phyloP scores from a whole-genome alignment of 2,113 vertebrate species.

The Syngnathus typhle region DNA sequence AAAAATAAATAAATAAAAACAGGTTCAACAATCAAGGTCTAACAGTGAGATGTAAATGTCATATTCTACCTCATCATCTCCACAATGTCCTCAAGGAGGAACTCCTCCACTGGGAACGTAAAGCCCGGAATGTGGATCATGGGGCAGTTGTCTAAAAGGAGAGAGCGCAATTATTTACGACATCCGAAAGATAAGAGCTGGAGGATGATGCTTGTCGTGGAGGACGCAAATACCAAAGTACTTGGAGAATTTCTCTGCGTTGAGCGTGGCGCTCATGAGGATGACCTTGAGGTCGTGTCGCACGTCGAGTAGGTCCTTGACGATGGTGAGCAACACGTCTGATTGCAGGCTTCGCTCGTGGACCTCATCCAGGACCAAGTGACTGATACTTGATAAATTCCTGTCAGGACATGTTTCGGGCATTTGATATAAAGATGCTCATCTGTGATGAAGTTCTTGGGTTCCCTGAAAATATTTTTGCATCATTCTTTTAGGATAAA shows the following conservation, averaged over 20 bases:
- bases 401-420: conserved; percentile 51
- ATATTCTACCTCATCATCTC: conserved; percentile 80
- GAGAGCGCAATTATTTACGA: background rate
- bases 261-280: conserved; percentile 95
- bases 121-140: conserved; percentile 95
- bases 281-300: conserved; percentile 85
- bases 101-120: conserved; percentile 90
- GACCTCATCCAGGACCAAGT: conserved; percentile 92
- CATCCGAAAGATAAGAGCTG: background rate
- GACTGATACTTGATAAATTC: conserved; percentile 82
- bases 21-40: background rate
- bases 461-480: conserved; percentile 1
- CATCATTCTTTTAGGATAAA: background rate
- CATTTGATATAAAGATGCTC: background rate
- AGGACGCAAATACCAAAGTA: conserved; percentile 81
- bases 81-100: conserved; percentile 87
- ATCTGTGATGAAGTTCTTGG: background rate
- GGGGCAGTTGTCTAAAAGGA: conserved; percentile 79
- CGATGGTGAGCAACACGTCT: conserved; percentile 86
- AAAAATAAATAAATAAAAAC: background rate
- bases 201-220: background rate
- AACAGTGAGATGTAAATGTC: too few relatives aligned
- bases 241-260: conserved; percentile 93
- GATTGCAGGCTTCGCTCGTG: conserved; percentile 96
- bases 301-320: conserved; percentile 81